phyloP scores from a whole-genome alignment of 1,140 invertebrate species.

The Diorhabda carinulata region DNA sequence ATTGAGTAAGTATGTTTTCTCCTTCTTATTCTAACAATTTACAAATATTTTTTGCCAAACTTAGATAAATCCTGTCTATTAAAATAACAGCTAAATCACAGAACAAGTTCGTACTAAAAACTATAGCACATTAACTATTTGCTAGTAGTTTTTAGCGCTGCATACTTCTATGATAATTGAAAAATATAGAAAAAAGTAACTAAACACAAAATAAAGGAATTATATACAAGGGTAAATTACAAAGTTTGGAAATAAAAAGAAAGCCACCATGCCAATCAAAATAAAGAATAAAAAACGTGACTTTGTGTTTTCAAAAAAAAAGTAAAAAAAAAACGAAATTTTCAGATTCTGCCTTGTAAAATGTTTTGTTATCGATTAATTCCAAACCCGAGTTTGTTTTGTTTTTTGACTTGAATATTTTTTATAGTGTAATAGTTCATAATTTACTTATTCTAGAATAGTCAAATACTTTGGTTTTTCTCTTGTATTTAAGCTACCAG shows the following conservation, averaged over 20 bases:
- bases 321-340: too few relatives aligned
- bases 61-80: background rate
- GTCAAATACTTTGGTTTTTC: conserved; percentile 35
- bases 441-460: conserved; percentile 23
- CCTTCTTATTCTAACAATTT: background rate
- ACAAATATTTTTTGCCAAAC: background rate
- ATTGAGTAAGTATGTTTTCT: too few relatives aligned
- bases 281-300: too few relatives aligned
- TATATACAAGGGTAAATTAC: conserved; percentile 13
- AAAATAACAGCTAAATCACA: conserved; percentile 14
- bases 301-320: too few relatives aligned
- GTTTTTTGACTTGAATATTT: too few relatives aligned
- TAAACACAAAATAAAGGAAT: conserved; percentile 14
- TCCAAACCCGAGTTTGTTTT: too few relatives aligned
- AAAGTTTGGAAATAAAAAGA: background rate
- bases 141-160: conserved; percentile 15
- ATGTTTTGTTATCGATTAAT: too few relatives aligned
- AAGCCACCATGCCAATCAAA: background rate
- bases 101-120: conserved; percentile 12
- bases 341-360: too few relatives aligned
- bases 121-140: conserved; percentile 3
- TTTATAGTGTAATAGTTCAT: conserved; percentile 2
- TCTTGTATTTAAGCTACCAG: conserved; percentile 30
- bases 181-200: background rate
- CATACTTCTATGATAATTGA: conserved; percentile 12